A percentile compares a stretch with the other conserved stretches of the same genome.
phyloP scores from a whole-genome alignment of 2,888 invertebrate species.

The Pelosia muscerda region DNA sequence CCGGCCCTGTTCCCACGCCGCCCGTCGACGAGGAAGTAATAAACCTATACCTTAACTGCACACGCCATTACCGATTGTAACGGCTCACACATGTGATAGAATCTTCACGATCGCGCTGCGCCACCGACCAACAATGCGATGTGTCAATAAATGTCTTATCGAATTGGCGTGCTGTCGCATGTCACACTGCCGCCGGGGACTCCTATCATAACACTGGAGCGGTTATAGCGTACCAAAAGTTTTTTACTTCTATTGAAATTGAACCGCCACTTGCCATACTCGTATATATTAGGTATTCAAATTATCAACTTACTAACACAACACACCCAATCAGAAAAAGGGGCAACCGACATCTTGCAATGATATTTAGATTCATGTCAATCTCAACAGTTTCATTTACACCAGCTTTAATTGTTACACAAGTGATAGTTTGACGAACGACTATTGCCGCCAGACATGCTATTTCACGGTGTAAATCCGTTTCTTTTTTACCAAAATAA shows the following conservation, averaged over 20 bases:
- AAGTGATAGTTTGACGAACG: slow-evolving; percentile 39
- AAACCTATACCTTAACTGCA: slow-evolving; percentile 85
- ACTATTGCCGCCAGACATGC: slow-evolving; percentile 27
- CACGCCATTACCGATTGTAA: slow-evolving; percentile 84
- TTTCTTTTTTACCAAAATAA: slow-evolving; percentile 34
- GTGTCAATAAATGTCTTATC: slow-evolving; percentile 81
- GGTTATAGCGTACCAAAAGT: slow-evolving; percentile 36
- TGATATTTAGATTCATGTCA: slow-evolving; percentile 9
- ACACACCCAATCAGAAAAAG: not conserved
- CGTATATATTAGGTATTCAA: not conserved
- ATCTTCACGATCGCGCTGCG: slow-evolving; percentile 68
- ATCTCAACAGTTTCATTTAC: slow-evolving; percentile 8
- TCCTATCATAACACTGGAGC: slow-evolving; percentile 52
- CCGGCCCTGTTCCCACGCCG: slow-evolving; percentile 80
- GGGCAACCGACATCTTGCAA: not conserved
- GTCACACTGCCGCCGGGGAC: slow-evolving; percentile 50
- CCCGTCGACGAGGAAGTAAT: slow-evolving; percentile 81
- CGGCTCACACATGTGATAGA: slow-evolving; percentile 77
- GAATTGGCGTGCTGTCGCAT: slow-evolving; percentile 67
- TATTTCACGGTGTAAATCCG: slow-evolving; percentile 44
- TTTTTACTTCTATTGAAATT: slow-evolving; percentile 37
- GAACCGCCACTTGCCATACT: slow-evolving; percentile 14
- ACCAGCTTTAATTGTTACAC: slow-evolving; percentile 27
- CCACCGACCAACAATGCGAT: slow-evolving; percentile 54
- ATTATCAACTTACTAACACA: not conserved